phyloP scores from a whole-genome alignment of 2,888 invertebrate species.

The Clostera curtula region DNA sequence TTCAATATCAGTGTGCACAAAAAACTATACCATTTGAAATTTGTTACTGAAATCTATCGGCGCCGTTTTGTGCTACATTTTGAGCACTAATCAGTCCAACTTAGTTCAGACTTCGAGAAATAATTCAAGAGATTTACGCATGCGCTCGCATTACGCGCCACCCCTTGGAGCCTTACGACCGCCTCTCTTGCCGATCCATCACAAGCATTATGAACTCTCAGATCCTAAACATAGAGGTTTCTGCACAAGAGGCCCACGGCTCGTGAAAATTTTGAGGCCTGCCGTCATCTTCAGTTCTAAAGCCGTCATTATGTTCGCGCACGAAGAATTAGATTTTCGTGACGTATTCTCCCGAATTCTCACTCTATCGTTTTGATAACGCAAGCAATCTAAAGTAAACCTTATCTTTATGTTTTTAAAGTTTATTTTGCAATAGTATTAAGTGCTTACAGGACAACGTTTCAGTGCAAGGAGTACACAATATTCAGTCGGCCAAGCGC shows the following conservation, averaged over 20 bases:
- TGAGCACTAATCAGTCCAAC: slow-evolving; percentile 25
- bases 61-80: slow-evolving; percentile 14
- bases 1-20: too few species aligned
- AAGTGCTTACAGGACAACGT: slow-evolving; percentile 33
- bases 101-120: slow-evolving; percentile 52
- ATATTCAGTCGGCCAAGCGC: slow-evolving; percentile 63
- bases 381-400: slow-evolving; percentile 24
- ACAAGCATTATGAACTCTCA: slow-evolving; percentile 60
- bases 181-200: slow-evolving; percentile 52
- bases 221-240: slow-evolving; percentile 42
- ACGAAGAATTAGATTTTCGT: slow-evolving; percentile 66
- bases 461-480: slow-evolving; percentile 41
- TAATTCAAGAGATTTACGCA: slow-evolving; percentile 59
- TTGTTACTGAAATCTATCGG: slow-evolving; percentile 10
- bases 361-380: slow-evolving; percentile 29
- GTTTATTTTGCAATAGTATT: slow-evolving; percentile 29
- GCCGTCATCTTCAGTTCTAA: slow-evolving; percentile 61
- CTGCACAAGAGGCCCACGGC: slow-evolving; percentile 34
- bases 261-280: slow-evolving; percentile 45
- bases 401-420: slow-evolving; percentile 23
- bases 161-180: slow-evolving; percentile 71
- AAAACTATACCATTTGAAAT: slow-evolving; percentile 13
- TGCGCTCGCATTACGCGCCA: slow-evolving; percentile 70
- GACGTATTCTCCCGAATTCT: slow-evolving; percentile 45
- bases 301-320: slow-evolving; percentile 65